phyloP scores from a whole-genome alignment of 2,113 vertebrate genomes.

The Rhabdornis inornatus region DNA sequence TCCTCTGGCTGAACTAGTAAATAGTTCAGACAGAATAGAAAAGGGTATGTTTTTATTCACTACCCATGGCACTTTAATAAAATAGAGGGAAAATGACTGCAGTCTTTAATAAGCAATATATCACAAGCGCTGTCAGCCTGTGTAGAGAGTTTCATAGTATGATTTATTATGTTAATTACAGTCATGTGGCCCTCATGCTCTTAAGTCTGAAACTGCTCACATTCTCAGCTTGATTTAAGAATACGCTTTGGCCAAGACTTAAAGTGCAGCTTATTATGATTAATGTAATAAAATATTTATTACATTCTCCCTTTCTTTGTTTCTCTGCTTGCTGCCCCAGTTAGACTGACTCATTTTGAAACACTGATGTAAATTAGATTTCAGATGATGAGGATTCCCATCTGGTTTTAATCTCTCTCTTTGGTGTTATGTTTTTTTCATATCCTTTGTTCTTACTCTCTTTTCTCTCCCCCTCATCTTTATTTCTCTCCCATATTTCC shows the following conservation, averaged over 20 bases:
- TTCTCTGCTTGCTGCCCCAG: slow-evolving; percentile 26
- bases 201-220: slow-evolving; percentile 64
- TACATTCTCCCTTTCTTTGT: slow-evolving; percentile 44
- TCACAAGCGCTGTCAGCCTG: slow-evolving; percentile 64
- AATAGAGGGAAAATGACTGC: slow-evolving; percentile 51
- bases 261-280: slow-evolving; percentile 69
- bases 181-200: slow-evolving; percentile 63
- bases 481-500: neutral
- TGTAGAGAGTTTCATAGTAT: slow-evolving; percentile 51
- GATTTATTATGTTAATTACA: slow-evolving; percentile 82
- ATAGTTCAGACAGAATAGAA: slow-evolving; percentile 37
- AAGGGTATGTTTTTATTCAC: slow-evolving; percentile 60
- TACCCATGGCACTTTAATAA: slow-evolving; percentile 56
- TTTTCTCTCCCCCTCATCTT: neutral
- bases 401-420: slow-evolving; percentile 48
- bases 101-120: slow-evolving; percentile 70
- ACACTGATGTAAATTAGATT: slow-evolving; percentile 57
- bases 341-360: slow-evolving; percentile 57
- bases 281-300: slow-evolving; percentile 75
- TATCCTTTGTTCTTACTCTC: slow-evolving; percentile 18
- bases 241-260: slow-evolving; percentile 63
- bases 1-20: neutral
- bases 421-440: slow-evolving; percentile 1
- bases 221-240: slow-evolving; percentile 78
- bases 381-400: slow-evolving; percentile 44